These are phyloP conservation scores for Botia almorhae DNA, from an alignment of 2,797 vertebrate species.

Conservation along the genomic window DNA sequence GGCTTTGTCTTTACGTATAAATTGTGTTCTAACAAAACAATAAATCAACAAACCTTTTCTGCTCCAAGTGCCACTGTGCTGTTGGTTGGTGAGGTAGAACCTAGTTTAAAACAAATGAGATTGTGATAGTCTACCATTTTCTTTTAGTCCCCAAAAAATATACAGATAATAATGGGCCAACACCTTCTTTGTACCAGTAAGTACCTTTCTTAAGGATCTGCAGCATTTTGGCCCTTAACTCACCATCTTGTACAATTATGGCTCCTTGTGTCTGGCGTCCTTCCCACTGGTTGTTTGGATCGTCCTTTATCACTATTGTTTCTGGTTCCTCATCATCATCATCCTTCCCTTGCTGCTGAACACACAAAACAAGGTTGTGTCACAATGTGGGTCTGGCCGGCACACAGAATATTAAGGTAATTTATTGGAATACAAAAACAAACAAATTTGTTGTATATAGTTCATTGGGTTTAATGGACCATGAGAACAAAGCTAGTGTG, in stretches of 20 bases:
- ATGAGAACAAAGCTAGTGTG: no score
- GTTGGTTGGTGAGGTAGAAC: slow-evolving; percentile 46
- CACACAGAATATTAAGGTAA: slow-evolving; percentile 6
- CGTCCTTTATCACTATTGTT: slow-evolving; percentile 75
- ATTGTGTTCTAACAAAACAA: background rate
- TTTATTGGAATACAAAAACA: background rate
- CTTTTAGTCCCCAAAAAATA: no score
- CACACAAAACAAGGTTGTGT: slow-evolving; percentile 47
- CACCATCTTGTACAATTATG: slow-evolving; percentile 76
- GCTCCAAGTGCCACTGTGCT: slow-evolving; percentile 26
- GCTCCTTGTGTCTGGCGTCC: slow-evolving; percentile 47
- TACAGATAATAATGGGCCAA: no score
- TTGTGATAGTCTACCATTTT: no score
- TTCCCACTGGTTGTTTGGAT: slow-evolving; percentile 62
- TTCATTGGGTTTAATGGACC: no score
- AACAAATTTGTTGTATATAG: no score
- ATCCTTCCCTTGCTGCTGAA: slow-evolving; percentile 47
- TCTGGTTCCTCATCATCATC: slow-evolving; percentile 68
- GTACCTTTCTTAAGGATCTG: background rate
- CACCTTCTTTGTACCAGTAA: no score
- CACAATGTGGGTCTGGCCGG: slow-evolving; percentile 16
- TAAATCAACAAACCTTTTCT: slow-evolving; percentile 40
- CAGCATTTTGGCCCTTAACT: slow-evolving; percentile 49
- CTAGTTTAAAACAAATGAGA: no score
- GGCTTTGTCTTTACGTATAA: background rate